phyloP scores from a whole-genome alignment of 2,113 vertebrate genomes.

The Lepus europaeus region DNA sequence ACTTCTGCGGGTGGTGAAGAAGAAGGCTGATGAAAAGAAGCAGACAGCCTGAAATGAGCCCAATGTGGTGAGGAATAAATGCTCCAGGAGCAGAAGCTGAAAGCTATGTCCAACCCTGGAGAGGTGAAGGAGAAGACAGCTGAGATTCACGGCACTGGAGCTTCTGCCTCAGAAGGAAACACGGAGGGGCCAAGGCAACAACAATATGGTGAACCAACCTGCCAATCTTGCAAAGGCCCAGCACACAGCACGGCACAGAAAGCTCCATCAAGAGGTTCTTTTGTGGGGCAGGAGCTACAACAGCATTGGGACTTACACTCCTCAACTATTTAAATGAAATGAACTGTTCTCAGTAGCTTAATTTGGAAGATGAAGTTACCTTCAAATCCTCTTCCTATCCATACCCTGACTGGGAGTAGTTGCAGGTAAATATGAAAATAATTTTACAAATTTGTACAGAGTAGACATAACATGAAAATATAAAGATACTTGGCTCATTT shows the following conservation, averaged over 20 bases:
- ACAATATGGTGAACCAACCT: too few species aligned
- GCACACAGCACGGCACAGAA: rapidly evolving
- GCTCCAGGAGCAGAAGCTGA: neutral
- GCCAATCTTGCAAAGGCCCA: neutral
- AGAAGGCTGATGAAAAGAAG: neutral
- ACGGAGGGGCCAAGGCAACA: neutral
- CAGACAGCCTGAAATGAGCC: neutral
- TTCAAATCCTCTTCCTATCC: neutral
- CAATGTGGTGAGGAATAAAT: neutral
- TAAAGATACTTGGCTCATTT: neutral
- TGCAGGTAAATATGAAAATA: neutral
- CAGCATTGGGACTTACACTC: neutral
- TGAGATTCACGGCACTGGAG: neutral
- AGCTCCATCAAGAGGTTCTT: neutral
- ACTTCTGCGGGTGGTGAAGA: neutral
- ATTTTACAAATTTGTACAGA: neutral
- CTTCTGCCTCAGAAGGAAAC: neutral
- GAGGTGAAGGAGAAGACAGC: rapidly evolving
- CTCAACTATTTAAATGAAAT: neutral
- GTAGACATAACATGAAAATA: neutral
- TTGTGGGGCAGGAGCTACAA: neutral
- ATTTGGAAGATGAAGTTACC: neutral
- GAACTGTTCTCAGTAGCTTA: neutral
- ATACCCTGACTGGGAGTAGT: neutral
- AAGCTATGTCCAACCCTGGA: neutral